These are phyloP conservation scores for Climacteris rufus DNA, from an alignment of 2,113 vertebrate species.

Conservation along the genomic window DNA sequence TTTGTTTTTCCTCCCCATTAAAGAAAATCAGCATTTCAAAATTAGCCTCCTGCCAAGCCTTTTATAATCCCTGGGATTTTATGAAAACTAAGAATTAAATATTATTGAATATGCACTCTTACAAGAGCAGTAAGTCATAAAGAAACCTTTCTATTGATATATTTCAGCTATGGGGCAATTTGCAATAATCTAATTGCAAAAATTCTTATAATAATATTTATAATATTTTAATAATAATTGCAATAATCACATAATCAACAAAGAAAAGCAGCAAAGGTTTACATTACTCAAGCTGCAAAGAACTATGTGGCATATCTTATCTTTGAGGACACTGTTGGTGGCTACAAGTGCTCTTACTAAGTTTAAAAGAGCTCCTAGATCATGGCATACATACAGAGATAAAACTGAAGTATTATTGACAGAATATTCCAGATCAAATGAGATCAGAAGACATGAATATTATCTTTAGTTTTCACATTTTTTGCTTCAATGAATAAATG, in stretches of 20 bases:
- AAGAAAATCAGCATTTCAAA: conserved; percentile 10
- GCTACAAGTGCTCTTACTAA: not conserved
- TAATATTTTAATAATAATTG: too few relatives aligned
- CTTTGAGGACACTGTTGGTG: not conserved
- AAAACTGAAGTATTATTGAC: not conserved
- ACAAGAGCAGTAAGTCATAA: not conserved
- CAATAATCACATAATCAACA: too few relatives aligned
- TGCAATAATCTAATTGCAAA: not conserved
- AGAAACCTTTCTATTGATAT: not conserved
- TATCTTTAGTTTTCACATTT: not conserved
- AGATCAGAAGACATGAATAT: not conserved
- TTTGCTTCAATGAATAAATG: not conserved
- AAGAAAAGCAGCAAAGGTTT: not conserved
- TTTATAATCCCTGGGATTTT: not conserved
- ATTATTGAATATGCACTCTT: not conserved
- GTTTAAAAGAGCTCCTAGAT: not conserved
- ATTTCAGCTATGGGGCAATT: not conserved
- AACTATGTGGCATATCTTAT: not conserved
- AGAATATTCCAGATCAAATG: not conserved
- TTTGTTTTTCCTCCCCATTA: not conserved
- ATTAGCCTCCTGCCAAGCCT: conserved; percentile 25
- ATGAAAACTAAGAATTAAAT: conserved; percentile 2
- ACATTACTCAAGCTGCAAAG: not conserved
- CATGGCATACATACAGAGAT: not conserved
- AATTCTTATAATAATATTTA: too few relatives aligned